phyloP scores from a whole-genome alignment of 2,888 invertebrate species.

The Tachystola acroxantha region DNA sequence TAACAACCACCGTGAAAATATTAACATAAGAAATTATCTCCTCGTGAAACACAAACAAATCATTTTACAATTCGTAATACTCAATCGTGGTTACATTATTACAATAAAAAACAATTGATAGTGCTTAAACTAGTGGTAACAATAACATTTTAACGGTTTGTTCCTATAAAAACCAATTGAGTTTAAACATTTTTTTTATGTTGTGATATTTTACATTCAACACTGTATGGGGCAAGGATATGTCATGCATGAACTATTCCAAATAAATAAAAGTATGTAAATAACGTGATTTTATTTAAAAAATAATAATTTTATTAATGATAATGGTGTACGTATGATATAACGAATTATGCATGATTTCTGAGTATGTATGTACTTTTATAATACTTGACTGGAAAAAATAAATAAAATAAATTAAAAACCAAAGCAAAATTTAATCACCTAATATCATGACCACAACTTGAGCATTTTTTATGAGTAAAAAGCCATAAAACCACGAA shows the following conservation, averaged over 20 bases:
- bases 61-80: constrained; percentile 26
- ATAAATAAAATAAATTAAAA: constrained; percentile 56
- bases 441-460: constrained; percentile 70
- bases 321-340: constrained; percentile 3
- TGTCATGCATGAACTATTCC: constrained; percentile 1
- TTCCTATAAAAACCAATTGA: constrained; percentile 37
- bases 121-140: constrained; percentile 75
- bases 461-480: constrained; percentile 76
- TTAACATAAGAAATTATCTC: constrained; percentile 49
- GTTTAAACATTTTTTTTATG: constrained; percentile 1
- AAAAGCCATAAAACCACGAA: constrained; percentile 48
- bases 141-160: constrained; percentile 60
- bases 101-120: constrained; percentile 59
- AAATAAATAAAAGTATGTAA: neutral
- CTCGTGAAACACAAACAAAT: constrained; percentile 48
- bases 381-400: constrained; percentile 17
- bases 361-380: constrained; percentile 11
- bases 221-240: constrained; percentile 9
- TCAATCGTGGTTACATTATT: constrained; percentile 31
- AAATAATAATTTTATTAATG: neutral
- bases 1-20: constrained; percentile 53
- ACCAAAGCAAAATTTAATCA: constrained; percentile 47
- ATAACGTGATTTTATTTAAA: constrained; percentile 1
- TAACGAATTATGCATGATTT: constrained; percentile 10
- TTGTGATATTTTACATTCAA: constrained; percentile 3